These are phyloP conservation scores for Eulimnadia texana DNA, from an alignment of 1,140 invertebrate genomes.

Conservation along the genomic window DNA sequence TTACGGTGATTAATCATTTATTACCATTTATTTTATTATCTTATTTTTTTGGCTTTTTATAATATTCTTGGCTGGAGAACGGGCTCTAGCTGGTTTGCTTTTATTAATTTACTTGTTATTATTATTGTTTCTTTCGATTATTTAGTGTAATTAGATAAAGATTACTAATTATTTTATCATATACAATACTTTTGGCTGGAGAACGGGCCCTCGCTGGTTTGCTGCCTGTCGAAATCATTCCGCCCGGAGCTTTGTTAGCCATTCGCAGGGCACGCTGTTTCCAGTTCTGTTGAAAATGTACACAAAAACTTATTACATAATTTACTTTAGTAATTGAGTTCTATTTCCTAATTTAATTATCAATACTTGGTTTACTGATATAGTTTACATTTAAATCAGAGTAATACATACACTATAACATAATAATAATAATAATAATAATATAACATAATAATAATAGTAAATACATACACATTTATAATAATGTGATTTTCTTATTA, in stretches of 20 bases:
- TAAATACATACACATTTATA: conserved; percentile 29
- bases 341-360: no score
- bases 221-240: conserved; percentile 12
- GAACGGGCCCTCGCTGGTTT: neutral
- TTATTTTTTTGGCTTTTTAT: no score
- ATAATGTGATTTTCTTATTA: neutral
- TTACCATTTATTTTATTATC: no score
- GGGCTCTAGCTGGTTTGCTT: no score
- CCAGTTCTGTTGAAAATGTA: no score
- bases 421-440: conserved; percentile 20
- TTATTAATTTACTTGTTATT: no score
- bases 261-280: conserved; percentile 53
- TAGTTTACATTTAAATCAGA: no score
- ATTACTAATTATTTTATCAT: no score
- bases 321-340: no score
- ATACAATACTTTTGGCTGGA: neutral
- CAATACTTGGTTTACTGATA: no score
- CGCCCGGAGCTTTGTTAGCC: conserved; percentile 27
- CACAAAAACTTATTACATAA: no score
- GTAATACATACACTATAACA: no score
- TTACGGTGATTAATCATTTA: neutral
- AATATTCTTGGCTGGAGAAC: neutral
- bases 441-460: conserved; percentile 18
- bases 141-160: neutral
- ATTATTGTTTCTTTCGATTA: neutral